Evolutionary conservation across 2,888 invertebrate species (phyloP).

Genomic region (Mesorhabditis belari): DNA sequence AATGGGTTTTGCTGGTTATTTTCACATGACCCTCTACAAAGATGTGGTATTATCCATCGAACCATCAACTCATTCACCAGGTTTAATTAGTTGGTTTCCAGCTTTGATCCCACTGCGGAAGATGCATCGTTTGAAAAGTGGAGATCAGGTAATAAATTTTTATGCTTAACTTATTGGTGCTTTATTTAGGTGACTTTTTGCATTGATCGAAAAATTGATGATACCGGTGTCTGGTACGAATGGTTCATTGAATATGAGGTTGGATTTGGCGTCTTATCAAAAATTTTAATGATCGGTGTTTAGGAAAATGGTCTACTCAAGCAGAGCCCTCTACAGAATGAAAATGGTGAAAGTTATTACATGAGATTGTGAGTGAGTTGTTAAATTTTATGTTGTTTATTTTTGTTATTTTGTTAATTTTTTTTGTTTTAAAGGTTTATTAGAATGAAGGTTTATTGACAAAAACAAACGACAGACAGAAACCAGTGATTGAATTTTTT

Average conservation of each 20-base stretch:
- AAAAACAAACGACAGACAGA: too few relatives aligned
- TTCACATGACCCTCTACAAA: conserved; percentile 78
- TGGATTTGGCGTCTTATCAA: not conserved
- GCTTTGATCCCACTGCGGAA: conserved; percentile 72
- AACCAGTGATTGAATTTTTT: too few relatives aligned
- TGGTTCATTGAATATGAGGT: conserved; percentile 35
- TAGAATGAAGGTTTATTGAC: too few relatives aligned
- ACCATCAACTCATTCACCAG: conserved; percentile 77
- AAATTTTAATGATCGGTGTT: not conserved
- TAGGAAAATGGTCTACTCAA: not conserved
- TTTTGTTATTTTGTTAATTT: too few relatives aligned
- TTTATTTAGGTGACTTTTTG: conserved; percentile 30
- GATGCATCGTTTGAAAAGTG: conserved; percentile 28
- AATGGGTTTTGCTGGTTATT: conserved; percentile 85
- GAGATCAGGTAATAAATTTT: conserved; percentile 23
- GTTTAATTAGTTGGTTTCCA: conserved; percentile 98
- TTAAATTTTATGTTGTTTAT: too few relatives aligned
- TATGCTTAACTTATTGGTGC: too few relatives aligned
- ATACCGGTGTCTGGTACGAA: conserved; percentile 51
- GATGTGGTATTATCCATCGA: conserved; percentile 71
- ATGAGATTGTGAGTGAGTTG: conserved; percentile 33
- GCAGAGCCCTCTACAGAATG: conserved; percentile 29
- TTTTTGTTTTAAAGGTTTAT: too few relatives aligned
- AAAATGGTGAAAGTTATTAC: conserved; percentile 35
- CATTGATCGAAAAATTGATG: conserved; percentile 36